Conservation (phyloP, 2,797 vertebrate genomes). For the Muscicapa striata region DNA sequence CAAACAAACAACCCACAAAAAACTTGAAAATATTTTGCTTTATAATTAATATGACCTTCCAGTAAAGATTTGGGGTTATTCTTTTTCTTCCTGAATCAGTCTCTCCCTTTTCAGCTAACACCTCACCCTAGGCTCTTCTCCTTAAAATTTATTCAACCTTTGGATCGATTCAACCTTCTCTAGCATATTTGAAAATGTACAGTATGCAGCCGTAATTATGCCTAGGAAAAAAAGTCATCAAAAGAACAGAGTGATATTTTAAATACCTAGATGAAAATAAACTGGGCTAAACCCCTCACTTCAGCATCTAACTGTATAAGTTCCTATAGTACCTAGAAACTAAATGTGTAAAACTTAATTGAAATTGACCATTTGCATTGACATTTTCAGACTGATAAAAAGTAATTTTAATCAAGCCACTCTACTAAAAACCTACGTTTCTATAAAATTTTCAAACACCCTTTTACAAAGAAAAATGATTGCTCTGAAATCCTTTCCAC, state of each 20-base stretch:
- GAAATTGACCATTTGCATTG: neutral
- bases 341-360: neutral
- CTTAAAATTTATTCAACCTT: neutral
- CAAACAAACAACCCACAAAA: neutral
- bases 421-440: neutral
- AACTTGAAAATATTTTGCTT: neutral
- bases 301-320: neutral
- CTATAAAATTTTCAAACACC: neutral
- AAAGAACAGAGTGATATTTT: neutral
- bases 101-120: neutral
- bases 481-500: neutral
- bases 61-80: neutral
- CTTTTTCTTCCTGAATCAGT: neutral
- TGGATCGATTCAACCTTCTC: neutral
- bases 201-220: neutral
- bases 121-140: neutral
- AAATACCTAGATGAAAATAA: neutral
- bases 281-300: neutral
- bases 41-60: neutral
- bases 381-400: neutral
- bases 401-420: neutral
- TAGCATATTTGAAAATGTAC: neutral
- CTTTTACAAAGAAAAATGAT: neutral
- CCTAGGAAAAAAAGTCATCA: neutral
- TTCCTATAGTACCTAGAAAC: neutral